Evolutionary conservation across 1,140 invertebrate species (phyloP).

Genomic region (Coenobita brevimanus): DNA sequence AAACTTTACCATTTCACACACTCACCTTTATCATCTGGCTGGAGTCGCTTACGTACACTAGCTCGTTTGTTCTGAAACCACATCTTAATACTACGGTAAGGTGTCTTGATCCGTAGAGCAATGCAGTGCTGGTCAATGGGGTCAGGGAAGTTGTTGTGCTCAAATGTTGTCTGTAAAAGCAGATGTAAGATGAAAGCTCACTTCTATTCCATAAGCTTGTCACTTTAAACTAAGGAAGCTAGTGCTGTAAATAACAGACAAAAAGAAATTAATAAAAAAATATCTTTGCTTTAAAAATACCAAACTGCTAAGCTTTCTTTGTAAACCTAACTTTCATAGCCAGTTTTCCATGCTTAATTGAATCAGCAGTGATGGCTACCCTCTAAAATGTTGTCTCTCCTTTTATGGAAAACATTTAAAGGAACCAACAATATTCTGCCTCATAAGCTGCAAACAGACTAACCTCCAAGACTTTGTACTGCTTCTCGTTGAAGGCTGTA

Average conservation of each 20-base stretch:
- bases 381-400: too few relatives aligned
- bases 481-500: conserved; percentile 42
- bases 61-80: conserved; percentile 69
- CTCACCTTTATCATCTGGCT: conserved; percentile 60
- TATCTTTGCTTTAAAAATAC: too few relatives aligned
- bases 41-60: conserved; percentile 57
- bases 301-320: too few relatives aligned
- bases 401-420: too few relatives aligned
- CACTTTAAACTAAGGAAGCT: background rate
- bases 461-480: conserved; percentile 47
- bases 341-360: too few relatives aligned
- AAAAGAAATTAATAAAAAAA: too few relatives aligned
- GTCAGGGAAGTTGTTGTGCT: conserved; percentile 69
- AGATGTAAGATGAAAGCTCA: background rate
- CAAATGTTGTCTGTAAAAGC: conserved; percentile 61
- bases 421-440: too few relatives aligned
- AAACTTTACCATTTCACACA: too few relatives aligned
- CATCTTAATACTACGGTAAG: conserved; percentile 69
- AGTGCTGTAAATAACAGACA: too few relatives aligned
- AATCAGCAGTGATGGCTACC: too few relatives aligned
- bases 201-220: background rate
- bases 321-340: too few relatives aligned
- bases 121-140: conserved; percentile 68
- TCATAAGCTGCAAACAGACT: too few relatives aligned
- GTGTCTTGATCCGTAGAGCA: conserved; percentile 61